These are phyloP conservation scores for Lasioglossum oenotherae DNA, from an alignment of 2,888 invertebrate species.

Conservation along the genomic window DNA sequence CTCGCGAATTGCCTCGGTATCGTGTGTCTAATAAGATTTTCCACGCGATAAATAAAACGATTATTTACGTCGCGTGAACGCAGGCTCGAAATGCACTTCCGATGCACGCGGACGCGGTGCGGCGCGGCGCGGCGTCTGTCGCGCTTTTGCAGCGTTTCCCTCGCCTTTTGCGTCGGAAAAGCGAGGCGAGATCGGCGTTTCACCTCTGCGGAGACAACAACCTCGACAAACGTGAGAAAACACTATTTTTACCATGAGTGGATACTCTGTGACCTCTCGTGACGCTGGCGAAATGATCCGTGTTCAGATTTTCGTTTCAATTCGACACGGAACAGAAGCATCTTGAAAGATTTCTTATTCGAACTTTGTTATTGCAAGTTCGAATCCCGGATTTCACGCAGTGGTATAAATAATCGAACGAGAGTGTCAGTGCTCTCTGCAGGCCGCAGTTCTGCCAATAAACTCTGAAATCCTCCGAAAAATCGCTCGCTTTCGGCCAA, in stretches of 20 bases:
- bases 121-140: too few species aligned
- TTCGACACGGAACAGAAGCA: neutral
- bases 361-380: neutral
- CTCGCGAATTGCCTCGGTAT: neutral
- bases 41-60: constrained; percentile 11
- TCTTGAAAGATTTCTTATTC: neutral
- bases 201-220: neutral
- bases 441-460: neutral
- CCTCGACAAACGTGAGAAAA: constrained; percentile 5
- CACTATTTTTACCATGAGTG: neutral
- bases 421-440: neutral
- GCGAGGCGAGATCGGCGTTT: neutral
- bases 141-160: neutral
- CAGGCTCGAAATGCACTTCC: neutral
- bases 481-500: neutral
- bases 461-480: neutral
- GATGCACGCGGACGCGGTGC: neutral
- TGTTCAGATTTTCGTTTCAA: neutral
- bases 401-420: neutral
- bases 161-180: neutral
- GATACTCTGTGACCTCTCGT: neutral
- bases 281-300: neutral
- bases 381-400: neutral
- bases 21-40: neutral
- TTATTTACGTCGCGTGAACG: neutral